Conservation (phyloP, 2,797 vertebrate genomes). For the Trichosurus vulpecula region DNA sequence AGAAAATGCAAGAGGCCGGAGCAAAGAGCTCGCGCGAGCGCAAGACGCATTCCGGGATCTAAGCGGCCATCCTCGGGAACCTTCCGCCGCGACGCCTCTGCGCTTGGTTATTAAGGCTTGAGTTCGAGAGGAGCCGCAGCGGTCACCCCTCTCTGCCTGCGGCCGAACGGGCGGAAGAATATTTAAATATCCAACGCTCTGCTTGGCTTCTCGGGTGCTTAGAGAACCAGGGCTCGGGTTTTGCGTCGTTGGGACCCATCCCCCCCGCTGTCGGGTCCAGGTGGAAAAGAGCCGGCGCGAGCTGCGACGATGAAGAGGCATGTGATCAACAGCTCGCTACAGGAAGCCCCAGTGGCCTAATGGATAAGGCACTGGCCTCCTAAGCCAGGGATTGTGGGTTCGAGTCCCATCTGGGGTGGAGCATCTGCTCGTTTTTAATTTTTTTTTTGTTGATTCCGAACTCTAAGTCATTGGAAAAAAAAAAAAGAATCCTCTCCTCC, state of each 20-base stretch:
- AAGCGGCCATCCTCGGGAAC: not conserved
- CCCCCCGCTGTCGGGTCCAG: not conserved
- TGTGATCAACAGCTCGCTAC: not conserved
- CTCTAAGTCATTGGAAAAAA: not conserved
- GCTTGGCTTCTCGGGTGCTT: not conserved
- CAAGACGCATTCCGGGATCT: not conserved
- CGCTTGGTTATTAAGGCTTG: not conserved
- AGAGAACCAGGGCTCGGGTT: not conserved
- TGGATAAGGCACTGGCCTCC: constrained; percentile 76
- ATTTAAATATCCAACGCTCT: not conserved
- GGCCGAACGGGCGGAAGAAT: too few relatives aligned
- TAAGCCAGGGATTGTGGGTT: constrained; percentile 89
- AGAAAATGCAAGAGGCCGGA: not conserved
- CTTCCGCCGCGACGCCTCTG: not conserved
- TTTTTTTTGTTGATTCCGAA: not conserved
- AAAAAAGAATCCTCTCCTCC: not conserved
- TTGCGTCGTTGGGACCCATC: not conserved
- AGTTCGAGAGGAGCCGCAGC: fast-evolving
- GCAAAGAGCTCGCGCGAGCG: not conserved
- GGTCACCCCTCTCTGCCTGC: too few relatives aligned
- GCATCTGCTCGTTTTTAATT: not conserved
- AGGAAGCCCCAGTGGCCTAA: constrained; percentile 51
- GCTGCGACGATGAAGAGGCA: not conserved
- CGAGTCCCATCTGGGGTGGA: constrained; percentile 89
- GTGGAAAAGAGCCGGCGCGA: not conserved